Conservation (phyloP, 2,797 vertebrate genomes). For the Micropoecilia bifurca region DNA sequence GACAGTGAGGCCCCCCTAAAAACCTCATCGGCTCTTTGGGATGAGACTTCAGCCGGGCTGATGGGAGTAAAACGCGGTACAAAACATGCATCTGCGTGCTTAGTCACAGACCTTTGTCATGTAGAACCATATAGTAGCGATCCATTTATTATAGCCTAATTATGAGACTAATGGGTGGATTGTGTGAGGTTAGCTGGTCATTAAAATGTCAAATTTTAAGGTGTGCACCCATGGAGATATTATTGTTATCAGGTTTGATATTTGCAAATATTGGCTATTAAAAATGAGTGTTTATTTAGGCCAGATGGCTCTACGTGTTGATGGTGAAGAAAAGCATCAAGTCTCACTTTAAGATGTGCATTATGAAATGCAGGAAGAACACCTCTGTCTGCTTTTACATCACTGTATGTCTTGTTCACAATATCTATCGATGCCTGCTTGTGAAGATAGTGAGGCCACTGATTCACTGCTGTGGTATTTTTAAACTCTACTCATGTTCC, state of each 20-base stretch:
- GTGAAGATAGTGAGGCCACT: constrained; percentile 39
- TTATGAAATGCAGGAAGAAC: constrained; percentile 10
- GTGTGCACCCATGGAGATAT: constrained; percentile 3
- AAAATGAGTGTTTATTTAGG: constrained; percentile 44
- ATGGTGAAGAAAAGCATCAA: constrained; percentile 31
- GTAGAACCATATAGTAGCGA: constrained; percentile 36
- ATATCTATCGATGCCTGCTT: constrained; percentile 38
- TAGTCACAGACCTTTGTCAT: constrained; percentile 72
- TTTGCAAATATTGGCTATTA: constrained; percentile 14
- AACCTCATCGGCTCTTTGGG: constrained; percentile 36
- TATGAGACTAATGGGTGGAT: constrained; percentile 22
- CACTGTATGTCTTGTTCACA: constrained; percentile 50
- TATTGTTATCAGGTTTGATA: constrained; percentile 1
- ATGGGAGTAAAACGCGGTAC: constrained; percentile 47
- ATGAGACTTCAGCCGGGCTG: constrained; percentile 25
- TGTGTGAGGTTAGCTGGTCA: constrained; percentile 10
- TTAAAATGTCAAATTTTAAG: background rate
- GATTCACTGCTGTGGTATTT: constrained; percentile 43
- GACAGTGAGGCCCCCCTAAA: constrained; percentile 47
- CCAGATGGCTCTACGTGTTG: constrained; percentile 43
- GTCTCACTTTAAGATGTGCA: constrained; percentile 8
- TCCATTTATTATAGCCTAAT: constrained; percentile 12
- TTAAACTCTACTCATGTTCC: constrained; percentile 25
- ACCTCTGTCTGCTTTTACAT: constrained; percentile 20
- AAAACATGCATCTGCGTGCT: constrained; percentile 66